phyloP scores from a whole-genome alignment of 2,797 vertebrate species.

The Halcyon chelicuti region DNA sequence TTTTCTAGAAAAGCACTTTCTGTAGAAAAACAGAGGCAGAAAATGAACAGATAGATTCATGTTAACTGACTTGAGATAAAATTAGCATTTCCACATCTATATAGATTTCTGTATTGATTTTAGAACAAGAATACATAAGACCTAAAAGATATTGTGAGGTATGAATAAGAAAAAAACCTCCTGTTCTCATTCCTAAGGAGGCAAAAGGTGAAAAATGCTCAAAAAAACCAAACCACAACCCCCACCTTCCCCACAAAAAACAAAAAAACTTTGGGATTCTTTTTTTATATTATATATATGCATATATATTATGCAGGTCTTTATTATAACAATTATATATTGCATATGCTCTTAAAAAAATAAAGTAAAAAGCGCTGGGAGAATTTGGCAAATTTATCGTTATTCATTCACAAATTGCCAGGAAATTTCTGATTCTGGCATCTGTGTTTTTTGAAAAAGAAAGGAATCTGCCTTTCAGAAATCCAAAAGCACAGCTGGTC shows the following conservation, averaged over 20 bases:
- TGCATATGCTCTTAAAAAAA: background rate
- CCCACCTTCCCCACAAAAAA: fast-evolving
- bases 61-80: background rate
- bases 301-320: background rate
- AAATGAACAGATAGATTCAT: background rate
- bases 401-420: slow-evolving; percentile 18
- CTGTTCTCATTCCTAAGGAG: background rate
- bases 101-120: background rate
- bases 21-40: background rate
- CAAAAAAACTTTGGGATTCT: background rate
- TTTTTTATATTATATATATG: background rate
- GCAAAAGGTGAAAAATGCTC: background rate
- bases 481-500: background rate
- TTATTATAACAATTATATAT: background rate
- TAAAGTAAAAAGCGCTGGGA: background rate
- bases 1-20: background rate
- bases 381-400: background rate
- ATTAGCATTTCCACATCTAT: background rate
- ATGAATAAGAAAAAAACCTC: background rate
- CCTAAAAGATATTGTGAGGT: background rate
- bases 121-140: background rate
- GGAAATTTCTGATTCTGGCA: background rate
- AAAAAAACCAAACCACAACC: background rate
- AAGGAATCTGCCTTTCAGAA: background rate
- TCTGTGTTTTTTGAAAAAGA: background rate